Percentiles rank a stretch among this genome's conserved stretches.
phyloP scores from a whole-genome alignment of 2,113 vertebrate species.

The Alces alces region DNA sequence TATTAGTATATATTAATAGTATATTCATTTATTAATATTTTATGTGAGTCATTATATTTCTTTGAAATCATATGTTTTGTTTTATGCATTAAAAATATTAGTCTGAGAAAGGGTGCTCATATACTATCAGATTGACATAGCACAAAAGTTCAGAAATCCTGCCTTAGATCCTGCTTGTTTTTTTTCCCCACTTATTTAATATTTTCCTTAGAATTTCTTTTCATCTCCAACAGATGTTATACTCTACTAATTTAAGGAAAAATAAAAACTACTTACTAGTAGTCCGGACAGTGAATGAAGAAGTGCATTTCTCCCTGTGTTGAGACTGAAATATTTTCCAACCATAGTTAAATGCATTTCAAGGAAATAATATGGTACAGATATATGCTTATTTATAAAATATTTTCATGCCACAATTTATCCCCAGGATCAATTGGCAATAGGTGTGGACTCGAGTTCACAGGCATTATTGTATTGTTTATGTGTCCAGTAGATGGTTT shows the following conservation, averaged over 20 bases:
- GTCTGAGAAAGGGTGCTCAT: neutral
- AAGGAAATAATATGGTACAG: neutral
- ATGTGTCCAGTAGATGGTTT: constrained; percentile 54
- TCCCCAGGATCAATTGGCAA: constrained; percentile 20
- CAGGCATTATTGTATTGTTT: constrained; percentile 61
- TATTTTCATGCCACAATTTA: constrained; percentile 20
- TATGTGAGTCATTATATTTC: neutral
- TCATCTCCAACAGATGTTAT: neutral
- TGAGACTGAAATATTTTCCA: neutral
- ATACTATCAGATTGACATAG: neutral
- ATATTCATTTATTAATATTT: neutral
- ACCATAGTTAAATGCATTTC: neutral
- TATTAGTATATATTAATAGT: neutral
- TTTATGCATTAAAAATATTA: neutral
- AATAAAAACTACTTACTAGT: neutral
- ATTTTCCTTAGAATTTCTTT: neutral
- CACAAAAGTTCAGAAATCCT: neutral
- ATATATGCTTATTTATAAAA: constrained; percentile 20
- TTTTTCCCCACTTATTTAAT: neutral
- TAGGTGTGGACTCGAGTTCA: constrained; percentile 44
- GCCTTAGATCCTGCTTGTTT: neutral
- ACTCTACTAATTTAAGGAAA: neutral
- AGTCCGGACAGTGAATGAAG: neutral
- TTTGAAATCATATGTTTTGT: neutral
- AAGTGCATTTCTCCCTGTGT: neutral